Evolutionary conservation across 2,797 vertebrate species (phyloP).

Genomic region (Chelon labrosus): DNA sequence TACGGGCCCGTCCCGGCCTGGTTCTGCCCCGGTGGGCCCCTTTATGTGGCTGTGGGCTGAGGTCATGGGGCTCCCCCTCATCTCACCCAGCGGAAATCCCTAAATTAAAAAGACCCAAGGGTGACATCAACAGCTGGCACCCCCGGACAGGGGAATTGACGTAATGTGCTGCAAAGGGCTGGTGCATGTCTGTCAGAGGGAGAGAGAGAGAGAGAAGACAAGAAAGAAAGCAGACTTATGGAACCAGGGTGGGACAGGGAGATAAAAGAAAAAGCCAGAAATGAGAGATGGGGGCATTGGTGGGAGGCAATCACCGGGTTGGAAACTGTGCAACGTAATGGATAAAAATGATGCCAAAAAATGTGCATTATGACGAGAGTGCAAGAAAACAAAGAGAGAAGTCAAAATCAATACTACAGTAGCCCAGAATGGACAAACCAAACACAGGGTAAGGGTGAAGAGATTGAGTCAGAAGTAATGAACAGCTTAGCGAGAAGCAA

Average conservation of each 20-base stretch:
- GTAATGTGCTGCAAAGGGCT: conserved; percentile 77
- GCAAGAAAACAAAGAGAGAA: too few species aligned
- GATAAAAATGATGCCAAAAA: conserved; percentile 10
- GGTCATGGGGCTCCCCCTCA: conserved; percentile 74
- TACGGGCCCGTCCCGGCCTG: conserved; percentile 13
- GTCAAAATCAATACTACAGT: too few species aligned
- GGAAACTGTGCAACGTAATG: background rate
- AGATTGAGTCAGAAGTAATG: background rate
- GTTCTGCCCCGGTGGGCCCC: conserved; percentile 57
- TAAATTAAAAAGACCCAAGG: conserved; percentile 83
- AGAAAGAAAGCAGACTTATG: conserved; percentile 21
- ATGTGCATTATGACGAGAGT: too few species aligned
- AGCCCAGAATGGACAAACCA: too few species aligned
- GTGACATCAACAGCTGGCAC: conserved; percentile 84
- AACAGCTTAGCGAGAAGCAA: background rate
- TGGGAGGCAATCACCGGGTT: conserved; percentile 1
- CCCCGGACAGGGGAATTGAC: conserved; percentile 65
- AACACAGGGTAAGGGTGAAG: too few species aligned
- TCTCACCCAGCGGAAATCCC: conserved; percentile 82
- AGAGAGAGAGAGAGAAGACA: conserved; percentile 25
- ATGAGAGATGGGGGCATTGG: conserved; percentile 2
- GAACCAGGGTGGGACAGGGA: background rate
- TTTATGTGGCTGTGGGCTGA: conserved; percentile 78
- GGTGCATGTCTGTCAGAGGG: conserved; percentile 74
- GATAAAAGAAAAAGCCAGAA: conserved; percentile 17